These are phyloP conservation scores for Thera britannica DNA, from an alignment of 2,888 invertebrate species.

Conservation along the genomic window DNA sequence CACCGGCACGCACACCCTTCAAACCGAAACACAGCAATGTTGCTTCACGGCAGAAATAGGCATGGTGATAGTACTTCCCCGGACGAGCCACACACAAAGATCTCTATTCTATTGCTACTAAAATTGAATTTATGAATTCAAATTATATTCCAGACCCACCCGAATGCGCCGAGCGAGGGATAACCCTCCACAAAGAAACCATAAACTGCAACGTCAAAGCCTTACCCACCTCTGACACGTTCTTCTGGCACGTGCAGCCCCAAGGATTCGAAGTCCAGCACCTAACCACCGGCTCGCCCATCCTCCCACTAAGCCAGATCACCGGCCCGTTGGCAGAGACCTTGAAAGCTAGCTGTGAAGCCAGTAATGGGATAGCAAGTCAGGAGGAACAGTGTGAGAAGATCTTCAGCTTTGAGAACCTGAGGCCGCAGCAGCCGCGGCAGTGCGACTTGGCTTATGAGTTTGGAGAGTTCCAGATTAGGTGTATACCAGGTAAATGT, in stretches of 20 bases:
- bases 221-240: conserved; percentile 70
- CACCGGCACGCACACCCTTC: no score
- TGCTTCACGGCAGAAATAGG: no score
- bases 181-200: conserved; percentile 69
- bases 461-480: conserved; percentile 75
- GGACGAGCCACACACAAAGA: no score
- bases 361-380: conserved; percentile 72
- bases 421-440: conserved; percentile 72
- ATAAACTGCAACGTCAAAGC: conserved; percentile 70
- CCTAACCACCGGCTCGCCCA: conserved; percentile 70
- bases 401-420: conserved; percentile 65
- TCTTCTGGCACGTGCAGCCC: conserved; percentile 75
- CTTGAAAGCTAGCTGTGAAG: conserved; percentile 69
- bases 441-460: conserved; percentile 77
- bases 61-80: no score
- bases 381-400: conserved; percentile 71
- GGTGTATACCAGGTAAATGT: conserved; percentile 73
- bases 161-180: conserved; percentile 68
- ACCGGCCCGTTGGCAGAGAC: conserved; percentile 67
- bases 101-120: neutral
- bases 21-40: no score
- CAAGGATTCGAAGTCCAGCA: conserved; percentile 69
- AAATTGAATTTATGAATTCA: neutral
- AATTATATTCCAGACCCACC: conserved; percentile 67
- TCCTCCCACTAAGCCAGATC: conserved; percentile 69